Conservation (phyloP, 2,113 vertebrate species). For the Rhea americana region DNA sequence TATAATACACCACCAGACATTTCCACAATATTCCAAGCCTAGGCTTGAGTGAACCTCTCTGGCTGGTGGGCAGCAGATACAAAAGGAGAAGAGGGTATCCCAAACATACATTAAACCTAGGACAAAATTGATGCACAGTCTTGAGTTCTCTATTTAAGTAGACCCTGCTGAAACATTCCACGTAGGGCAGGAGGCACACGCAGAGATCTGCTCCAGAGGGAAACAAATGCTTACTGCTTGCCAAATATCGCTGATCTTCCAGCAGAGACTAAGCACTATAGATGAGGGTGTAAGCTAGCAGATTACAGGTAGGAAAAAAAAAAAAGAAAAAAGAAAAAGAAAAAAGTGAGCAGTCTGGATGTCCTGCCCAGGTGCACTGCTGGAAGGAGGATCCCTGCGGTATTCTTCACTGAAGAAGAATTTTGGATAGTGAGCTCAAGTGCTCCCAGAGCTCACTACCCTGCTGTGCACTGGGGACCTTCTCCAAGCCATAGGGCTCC, state of each 20-base stretch:
- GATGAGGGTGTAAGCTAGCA: neutral
- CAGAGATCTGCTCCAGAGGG: neutral
- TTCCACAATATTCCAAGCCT: neutral
- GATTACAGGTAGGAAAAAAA: too few species aligned
- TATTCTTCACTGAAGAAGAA: neutral
- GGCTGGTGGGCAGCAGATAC: neutral
- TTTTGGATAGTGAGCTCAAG: neutral
- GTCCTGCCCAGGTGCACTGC: neutral
- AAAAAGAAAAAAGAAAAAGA: too few species aligned
- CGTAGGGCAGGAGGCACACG: neutral
- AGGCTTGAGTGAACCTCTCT: neutral
- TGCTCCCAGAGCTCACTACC: neutral
- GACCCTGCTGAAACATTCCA: neutral
- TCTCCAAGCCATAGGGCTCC: fast-evolving
- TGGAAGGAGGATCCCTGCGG: neutral
- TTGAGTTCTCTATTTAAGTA: neutral
- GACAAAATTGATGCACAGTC: neutral
- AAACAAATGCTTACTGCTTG: neutral
- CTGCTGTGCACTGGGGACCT: neutral
- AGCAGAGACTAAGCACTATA: neutral
- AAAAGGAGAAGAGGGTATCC: too few species aligned
- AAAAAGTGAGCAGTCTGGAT: neutral
- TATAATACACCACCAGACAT: neutral
- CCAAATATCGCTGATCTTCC: neutral
- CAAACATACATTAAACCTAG: neutral